These are phyloP conservation scores for Atta colombica DNA, from an alignment of 1,140 invertebrate genomes.

Conservation along the genomic window DNA sequence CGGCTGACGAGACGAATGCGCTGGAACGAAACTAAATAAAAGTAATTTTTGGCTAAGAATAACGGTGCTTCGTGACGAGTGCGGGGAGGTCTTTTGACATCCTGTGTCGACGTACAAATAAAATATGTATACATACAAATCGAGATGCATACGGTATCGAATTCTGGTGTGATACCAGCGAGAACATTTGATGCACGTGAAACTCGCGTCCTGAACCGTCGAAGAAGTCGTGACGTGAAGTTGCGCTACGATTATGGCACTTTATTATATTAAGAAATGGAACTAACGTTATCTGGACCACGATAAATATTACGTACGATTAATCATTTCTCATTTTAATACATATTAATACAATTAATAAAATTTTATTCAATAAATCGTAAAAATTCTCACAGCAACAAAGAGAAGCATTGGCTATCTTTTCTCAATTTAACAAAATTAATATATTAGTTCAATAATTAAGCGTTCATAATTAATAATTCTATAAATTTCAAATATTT, in stretches of 20 bases:
- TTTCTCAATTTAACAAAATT: slow-evolving; percentile 13
- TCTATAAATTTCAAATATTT: not conserved
- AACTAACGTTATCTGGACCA: slow-evolving; percentile 25
- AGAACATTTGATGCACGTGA: slow-evolving; percentile 44
- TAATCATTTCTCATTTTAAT: not conserved
- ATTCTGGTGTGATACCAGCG: slow-evolving; percentile 23
- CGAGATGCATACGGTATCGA: slow-evolving; percentile 53
- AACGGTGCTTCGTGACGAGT: slow-evolving; percentile 80
- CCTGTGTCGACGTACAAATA: slow-evolving; percentile 43
- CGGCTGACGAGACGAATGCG: slow-evolving; percentile 58
- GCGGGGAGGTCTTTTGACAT: slow-evolving; percentile 56
- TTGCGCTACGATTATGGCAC: slow-evolving; percentile 53
- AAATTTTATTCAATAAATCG: not conserved
- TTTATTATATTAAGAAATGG: slow-evolving; percentile 11
- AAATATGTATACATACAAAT: slow-evolving; percentile 55
- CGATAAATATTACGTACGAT: slow-evolving; percentile 3
- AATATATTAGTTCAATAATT: slow-evolving; percentile 28
- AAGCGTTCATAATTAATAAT: not conserved
- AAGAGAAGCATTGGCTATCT: not conserved
- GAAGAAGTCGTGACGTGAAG: slow-evolving; percentile 16
- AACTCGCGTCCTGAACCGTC: slow-evolving; percentile 26
- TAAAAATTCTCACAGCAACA: not conserved
- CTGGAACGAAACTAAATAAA: slow-evolving; percentile 84
- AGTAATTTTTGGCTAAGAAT: slow-evolving; percentile 86
- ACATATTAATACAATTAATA: not conserved